A percentile compares a stretch with the other conserved stretches of the same genome.
These are phyloP conservation scores for Scaptomyza reducta DNA, from an alignment of 2,888 invertebrate genomes.

Conservation along the genomic window DNA sequence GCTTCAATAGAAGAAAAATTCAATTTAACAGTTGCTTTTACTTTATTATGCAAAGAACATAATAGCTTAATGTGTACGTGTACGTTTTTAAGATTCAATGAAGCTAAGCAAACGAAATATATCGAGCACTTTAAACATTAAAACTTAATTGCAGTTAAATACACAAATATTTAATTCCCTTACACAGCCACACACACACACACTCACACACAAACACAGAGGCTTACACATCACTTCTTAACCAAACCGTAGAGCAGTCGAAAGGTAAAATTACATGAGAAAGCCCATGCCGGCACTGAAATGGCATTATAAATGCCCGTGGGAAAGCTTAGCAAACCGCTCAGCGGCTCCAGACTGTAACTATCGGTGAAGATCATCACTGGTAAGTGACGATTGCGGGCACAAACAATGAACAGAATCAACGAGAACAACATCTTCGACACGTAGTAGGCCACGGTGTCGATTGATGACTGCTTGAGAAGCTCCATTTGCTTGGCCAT, in stretches of 20 bases:
- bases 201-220: constrained; percentile 21
- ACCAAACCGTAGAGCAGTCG: constrained; percentile 72
- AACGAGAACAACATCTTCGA: constrained; percentile 82
- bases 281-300: constrained; percentile 85
- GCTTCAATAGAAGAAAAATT: constrained; percentile 5
- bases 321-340: constrained; percentile 85
- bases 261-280: constrained; percentile 85
- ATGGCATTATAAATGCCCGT: constrained; percentile 84
- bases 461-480: constrained; percentile 68
- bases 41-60: constrained; percentile 28
- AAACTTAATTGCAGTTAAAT: constrained; percentile 30
- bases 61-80: constrained; percentile 22
- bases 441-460: constrained; percentile 81
- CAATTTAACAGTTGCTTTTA: neutral
- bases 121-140: constrained; percentile 47
- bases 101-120: constrained; percentile 33
- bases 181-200: neutral
- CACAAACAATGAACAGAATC: constrained; percentile 82
- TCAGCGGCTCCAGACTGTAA: constrained; percentile 85
- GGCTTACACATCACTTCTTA: constrained; percentile 50
- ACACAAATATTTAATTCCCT: constrained; percentile 10
- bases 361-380: constrained; percentile 84
- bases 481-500: constrained; percentile 47
- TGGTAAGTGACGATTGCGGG: constrained; percentile 84
- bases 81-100: constrained; percentile 25